Conservation (phyloP, 2,113 vertebrate species). For the Xenopus tropicalis region DNA sequence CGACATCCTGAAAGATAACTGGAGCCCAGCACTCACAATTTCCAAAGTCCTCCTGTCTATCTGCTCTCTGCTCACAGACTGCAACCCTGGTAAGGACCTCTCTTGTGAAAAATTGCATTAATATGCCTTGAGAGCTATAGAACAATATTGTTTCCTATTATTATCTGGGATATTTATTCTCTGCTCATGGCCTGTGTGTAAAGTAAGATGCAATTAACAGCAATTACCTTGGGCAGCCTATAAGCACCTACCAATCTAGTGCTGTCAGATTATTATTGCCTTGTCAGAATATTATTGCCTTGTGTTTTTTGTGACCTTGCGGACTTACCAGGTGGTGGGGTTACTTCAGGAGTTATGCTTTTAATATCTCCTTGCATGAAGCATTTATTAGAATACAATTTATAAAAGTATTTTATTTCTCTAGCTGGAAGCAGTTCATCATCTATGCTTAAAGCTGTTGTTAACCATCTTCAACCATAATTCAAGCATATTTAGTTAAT, state of each 20-base stretch:
- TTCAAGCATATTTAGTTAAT: too few relatives aligned
- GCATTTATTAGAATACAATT: too few relatives aligned
- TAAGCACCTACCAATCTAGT: background rate
- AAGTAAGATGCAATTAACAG: background rate
- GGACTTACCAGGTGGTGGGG: too few relatives aligned
- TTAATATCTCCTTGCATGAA: too few relatives aligned
- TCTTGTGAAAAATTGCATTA: background rate
- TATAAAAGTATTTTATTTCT: too few relatives aligned
- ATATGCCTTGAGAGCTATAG: background rate
- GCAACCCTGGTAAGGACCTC: slow-evolving; percentile 85
- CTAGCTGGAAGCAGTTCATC: too few relatives aligned
- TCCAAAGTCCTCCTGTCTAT: slow-evolving; percentile 95
- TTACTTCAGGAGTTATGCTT: too few relatives aligned
- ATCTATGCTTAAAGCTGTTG: too few relatives aligned
- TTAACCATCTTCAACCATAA: too few relatives aligned
- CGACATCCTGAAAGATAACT: slow-evolving; percentile 96
- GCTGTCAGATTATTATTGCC: background rate
- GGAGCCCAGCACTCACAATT: slow-evolving; percentile 91
- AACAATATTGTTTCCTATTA: background rate
- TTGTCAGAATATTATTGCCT: too few relatives aligned
- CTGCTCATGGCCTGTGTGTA: background rate
- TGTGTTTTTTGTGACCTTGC: too few relatives aligned
- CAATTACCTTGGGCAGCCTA: background rate
- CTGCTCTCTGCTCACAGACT: slow-evolving; percentile 96
- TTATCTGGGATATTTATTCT: background rate